Evolutionary conservation across 2,113 vertebrate species (phyloP).

Genomic region (Falco punctatus): DNA sequence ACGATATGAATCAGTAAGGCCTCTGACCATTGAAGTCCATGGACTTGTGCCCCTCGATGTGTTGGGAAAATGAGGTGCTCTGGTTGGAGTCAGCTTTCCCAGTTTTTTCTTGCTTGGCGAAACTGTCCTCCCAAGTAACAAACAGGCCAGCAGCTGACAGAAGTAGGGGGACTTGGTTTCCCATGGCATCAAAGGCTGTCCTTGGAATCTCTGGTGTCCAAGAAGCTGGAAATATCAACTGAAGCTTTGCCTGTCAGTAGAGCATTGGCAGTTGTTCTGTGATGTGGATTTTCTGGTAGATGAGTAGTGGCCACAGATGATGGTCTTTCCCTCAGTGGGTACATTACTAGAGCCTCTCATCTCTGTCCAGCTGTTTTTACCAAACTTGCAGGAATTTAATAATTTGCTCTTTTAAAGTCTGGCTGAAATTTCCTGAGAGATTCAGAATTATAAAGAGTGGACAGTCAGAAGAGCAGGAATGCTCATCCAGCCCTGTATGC

Average conservation of each 20-base stretch:
- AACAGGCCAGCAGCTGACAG: neutral
- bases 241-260: neutral
- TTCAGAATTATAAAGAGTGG: neutral
- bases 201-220: neutral
- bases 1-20: neutral
- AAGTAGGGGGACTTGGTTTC: neutral
- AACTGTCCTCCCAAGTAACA: neutral
- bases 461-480: neutral
- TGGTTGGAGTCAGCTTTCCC: neutral
- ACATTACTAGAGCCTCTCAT: neutral
- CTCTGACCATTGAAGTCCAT: neutral
- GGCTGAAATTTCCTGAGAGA: neutral
- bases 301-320: neutral
- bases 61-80: neutral
- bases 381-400: neutral
- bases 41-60: fast-evolving
- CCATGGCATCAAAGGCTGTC: neutral
- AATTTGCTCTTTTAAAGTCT: neutral
- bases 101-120: neutral
- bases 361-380: neutral
- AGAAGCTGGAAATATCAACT: neutral
- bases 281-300: neutral
- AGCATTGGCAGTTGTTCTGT: neutral
- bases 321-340: neutral
- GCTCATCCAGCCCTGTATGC: fast-evolving